These are phyloP conservation scores for Cirrhinus mrigala DNA, from an alignment of 2,797 vertebrate species.

Conservation along the genomic window DNA sequence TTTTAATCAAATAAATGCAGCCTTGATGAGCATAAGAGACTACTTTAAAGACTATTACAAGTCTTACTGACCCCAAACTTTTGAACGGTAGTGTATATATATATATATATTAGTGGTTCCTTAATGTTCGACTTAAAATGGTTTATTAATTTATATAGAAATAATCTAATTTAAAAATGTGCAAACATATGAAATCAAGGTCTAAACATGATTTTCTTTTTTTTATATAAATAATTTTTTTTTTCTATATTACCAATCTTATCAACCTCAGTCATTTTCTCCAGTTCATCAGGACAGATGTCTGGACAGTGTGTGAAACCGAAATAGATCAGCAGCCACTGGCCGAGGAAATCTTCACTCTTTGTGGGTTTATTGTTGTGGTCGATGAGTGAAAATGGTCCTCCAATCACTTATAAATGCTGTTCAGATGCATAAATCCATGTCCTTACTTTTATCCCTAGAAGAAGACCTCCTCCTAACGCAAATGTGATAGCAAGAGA, in stretches of 20 bases:
- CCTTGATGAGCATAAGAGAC: no score
- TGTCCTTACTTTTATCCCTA: conserved; percentile 86
- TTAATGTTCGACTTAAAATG: not conserved
- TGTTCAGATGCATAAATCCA: conserved; percentile 31
- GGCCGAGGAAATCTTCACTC: conserved; percentile 88
- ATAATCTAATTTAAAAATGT: no score
- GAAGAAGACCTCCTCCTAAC: conserved; percentile 85
- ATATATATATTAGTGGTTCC: no score
- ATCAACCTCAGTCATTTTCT: conserved; percentile 95
- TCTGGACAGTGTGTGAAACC: conserved; percentile 98
- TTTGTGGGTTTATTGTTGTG: conserved; percentile 85
- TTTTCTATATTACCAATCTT: conserved; percentile 83
- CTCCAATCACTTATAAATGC: conserved; percentile 73
- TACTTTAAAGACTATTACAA: no score
- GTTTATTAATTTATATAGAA: no score
- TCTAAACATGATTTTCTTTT: no score
- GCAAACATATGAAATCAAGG: no score
- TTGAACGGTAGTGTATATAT: no score
- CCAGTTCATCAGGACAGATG: conserved; percentile 95
- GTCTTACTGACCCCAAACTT: no score
- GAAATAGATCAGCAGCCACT: conserved; percentile 95
- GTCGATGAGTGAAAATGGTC: conserved; percentile 87
- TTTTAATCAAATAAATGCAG: no score
- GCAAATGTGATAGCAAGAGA: conserved; percentile 87
- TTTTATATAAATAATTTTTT: no score